phyloP scores from a whole-genome alignment of 2,797 vertebrate genomes.

The Spinus pinus region DNA sequence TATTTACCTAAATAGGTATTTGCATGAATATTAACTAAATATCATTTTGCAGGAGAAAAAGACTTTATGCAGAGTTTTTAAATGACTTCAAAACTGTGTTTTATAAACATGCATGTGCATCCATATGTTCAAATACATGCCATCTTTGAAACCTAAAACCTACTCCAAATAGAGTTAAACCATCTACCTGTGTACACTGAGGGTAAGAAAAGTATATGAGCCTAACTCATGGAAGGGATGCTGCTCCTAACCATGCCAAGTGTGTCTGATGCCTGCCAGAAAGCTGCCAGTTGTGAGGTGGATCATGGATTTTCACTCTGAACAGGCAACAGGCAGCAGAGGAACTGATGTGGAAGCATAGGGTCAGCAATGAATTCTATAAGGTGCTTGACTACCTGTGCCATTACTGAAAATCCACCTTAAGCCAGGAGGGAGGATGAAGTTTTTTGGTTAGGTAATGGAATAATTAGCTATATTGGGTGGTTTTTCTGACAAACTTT shows the following conservation, averaged over 20 bases:
- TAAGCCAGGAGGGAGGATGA: background rate
- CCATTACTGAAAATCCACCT: background rate
- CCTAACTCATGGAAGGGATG: background rate
- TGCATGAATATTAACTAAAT: background rate
- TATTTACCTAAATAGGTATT: background rate
- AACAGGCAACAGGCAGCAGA: background rate
- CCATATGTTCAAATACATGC: rapidly evolving
- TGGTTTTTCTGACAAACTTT: background rate
- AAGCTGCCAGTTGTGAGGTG: background rate
- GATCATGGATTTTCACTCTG: background rate
- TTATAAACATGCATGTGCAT: background rate
- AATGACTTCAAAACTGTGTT: background rate
- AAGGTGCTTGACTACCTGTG: background rate
- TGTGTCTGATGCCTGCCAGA: background rate
- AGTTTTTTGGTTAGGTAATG: background rate
- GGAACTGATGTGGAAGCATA: background rate
- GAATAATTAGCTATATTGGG: background rate
- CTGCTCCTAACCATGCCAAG: background rate
- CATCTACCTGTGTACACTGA: background rate
- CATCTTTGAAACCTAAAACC: background rate
- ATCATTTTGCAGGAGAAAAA: background rate
- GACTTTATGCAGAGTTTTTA: background rate
- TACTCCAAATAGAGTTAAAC: background rate
- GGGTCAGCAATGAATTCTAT: background rate
- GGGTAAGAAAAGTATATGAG: background rate